Base-by-base conservation (phyloP, 2,797 vertebrate genomes). In the Echiichthys vipera region DNA sequence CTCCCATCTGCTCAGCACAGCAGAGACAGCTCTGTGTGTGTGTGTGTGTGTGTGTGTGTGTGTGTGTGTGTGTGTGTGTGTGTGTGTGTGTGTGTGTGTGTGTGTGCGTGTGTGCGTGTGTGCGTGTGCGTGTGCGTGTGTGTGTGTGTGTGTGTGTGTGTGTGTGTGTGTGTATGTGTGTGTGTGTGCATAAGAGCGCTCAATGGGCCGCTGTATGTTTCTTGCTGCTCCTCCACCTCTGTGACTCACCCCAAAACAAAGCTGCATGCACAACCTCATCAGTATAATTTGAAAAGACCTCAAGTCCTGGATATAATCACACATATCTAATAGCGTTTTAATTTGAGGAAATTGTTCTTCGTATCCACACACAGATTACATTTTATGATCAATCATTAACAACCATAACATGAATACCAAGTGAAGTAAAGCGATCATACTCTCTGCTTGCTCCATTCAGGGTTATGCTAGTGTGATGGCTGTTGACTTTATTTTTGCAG, bases 21-120 rank as follows among this genome's bases (percentile, higher is more conserved):
- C 66, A 76, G 46, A 56, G 49, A 74, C 57, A 84, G 37, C 39
- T 45, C n/a, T 66, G 34, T 63, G 70, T 77, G 70, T 55, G 78
- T 62, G 51, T 58, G n/a, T 77, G 3, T 64, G 22, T 62, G 45
- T 50, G 27, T 57, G 27, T 59, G 54, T 73, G 57, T 47, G 47
- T 54, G 29, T 65, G 36, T 25, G 32, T 50, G 59, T 55, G 65
- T 22, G 43, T 22, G n/a, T 49, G 24, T 46, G 34, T 63, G 70
- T 77, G 70, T 55, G 78, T 62, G 51, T 2, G 8, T 32, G 30
- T 32, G 30, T 30, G 30, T 30, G 30, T 63, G 55, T 50, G 30
- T 36, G 27, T 69, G 45, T 17, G 12, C 29, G 34, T 14, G n/a
- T 22, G 24, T 39, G 27, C 61, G 32, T 34, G 24, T 49, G 47